These are phyloP conservation scores for Lepidochrysops patricia DNA, from an alignment of 2,888 invertebrate species.

Conservation along the genomic window DNA sequence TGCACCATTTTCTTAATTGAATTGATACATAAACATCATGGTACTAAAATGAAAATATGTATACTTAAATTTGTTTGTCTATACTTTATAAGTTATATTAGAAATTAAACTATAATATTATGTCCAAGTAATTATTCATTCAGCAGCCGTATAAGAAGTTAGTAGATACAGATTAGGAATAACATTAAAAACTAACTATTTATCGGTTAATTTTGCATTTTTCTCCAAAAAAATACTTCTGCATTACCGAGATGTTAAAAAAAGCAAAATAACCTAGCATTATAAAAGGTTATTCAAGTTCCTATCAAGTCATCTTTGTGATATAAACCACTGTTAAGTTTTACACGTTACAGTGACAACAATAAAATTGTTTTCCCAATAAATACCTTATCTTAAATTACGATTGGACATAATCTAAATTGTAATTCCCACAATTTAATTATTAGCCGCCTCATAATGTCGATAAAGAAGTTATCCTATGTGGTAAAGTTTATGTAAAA, in stretches of 20 bases:
- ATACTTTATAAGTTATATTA: too few relatives aligned
- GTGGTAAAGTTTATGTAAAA: constrained; percentile 2
- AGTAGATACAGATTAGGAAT: too few relatives aligned
- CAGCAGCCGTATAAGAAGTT: too few relatives aligned
- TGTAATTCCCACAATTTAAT: not conserved
- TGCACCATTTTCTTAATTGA: not conserved
- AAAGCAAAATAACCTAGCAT: not conserved
- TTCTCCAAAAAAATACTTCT: too few relatives aligned
- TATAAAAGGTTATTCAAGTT: too few relatives aligned
- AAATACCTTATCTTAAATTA: not conserved
- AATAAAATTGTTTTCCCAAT: not conserved
- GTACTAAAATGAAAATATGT: too few relatives aligned
- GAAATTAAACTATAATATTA: too few relatives aligned
- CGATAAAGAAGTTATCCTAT: not conserved
- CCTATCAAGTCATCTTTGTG: not conserved
- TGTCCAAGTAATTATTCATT: too few relatives aligned
- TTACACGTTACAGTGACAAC: not conserved
- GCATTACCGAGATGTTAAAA: too few relatives aligned
- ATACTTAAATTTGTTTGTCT: too few relatives aligned
- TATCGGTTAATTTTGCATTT: too few relatives aligned
- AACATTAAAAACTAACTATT: too few relatives aligned
- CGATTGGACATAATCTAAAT: not conserved
- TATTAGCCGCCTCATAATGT: not conserved
- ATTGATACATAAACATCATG: not conserved
- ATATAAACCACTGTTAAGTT: not conserved